Percentiles rank a stretch among this genome's conserved stretches.
phyloP scores from a whole-genome alignment of 2,888 invertebrate genomes.

The Agrochola lota region DNA sequence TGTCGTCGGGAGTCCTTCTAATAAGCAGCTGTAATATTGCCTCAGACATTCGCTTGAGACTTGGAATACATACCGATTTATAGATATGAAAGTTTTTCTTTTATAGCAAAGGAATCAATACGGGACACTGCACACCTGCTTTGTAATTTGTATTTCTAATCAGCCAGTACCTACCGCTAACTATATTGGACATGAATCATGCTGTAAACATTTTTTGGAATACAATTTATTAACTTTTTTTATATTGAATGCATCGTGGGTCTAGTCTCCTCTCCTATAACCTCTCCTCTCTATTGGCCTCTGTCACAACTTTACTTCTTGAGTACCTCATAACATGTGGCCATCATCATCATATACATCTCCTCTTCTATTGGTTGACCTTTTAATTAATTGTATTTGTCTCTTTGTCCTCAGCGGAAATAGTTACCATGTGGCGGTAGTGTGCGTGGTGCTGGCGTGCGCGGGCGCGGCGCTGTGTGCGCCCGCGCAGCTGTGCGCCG shows the following conservation, averaged over 20 bases:
- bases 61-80: background rate
- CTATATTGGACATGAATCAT: too few relatives aligned
- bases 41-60: background rate
- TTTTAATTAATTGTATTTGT: slow-evolving; percentile 12
- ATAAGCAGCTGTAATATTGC: background rate
- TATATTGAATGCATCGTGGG: too few relatives aligned
- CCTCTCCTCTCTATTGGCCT: too few relatives aligned
- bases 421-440: slow-evolving; percentile 77
- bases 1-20: background rate
- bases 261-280: too few relatives aligned
- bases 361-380: background rate
- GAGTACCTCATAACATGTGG: too few relatives aligned
- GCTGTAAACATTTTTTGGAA: too few relatives aligned
- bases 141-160: too few relatives aligned
- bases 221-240: too few relatives aligned
- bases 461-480: slow-evolving; percentile 79
- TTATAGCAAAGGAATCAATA: background rate
- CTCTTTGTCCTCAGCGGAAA: slow-evolving; percentile 74
- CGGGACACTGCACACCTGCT: too few relatives aligned
- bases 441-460: slow-evolving; percentile 78
- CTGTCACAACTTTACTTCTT: background rate
- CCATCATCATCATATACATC: too few relatives aligned
- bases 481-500: slow-evolving; percentile 90
- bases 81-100: background rate
- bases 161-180: too few relatives aligned